Conservation (phyloP, 2,113 vertebrate species). For the Condylura cristata region DNA sequence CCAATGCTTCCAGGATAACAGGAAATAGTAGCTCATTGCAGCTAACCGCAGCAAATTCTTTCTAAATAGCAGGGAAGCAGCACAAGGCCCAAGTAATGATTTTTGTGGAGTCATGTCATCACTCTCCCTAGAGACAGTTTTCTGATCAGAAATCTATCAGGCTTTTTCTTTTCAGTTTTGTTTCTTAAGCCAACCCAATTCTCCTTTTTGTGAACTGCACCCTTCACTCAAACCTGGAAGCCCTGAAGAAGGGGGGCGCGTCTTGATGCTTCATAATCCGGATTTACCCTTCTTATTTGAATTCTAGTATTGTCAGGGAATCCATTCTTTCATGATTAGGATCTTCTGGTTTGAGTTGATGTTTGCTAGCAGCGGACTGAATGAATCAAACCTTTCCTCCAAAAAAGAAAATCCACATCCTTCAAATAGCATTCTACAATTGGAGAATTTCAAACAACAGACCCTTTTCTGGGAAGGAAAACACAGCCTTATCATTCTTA, state of each 20-base stretch:
- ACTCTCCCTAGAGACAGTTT: background rate
- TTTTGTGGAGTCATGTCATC: background rate
- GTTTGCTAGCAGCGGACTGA: background rate
- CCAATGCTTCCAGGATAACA: constrained; percentile 40
- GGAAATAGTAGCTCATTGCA: constrained; percentile 8
- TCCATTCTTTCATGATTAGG: constrained; percentile 39
- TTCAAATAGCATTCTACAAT: constrained; percentile 44
- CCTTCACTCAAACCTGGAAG: background rate
- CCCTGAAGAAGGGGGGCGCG: background rate
- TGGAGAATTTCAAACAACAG: constrained; percentile 52
- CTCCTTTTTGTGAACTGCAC: background rate
- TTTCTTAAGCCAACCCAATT: background rate
- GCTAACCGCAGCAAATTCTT: constrained; percentile 15
- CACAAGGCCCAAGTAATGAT: background rate
- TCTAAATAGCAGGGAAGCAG: constrained; percentile 5
- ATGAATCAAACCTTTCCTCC: constrained; percentile 58
- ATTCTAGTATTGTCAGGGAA: background rate
- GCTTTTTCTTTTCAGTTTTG: constrained; percentile 47
- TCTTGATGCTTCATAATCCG: background rate
- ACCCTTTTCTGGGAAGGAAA: constrained; percentile 27
- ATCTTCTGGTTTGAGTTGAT: constrained; percentile 42
- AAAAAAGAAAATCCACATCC: constrained; percentile 21
- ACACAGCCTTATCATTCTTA: background rate
- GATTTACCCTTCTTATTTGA: constrained; percentile 36
- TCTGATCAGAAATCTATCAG: constrained; percentile 51